phyloP scores from a whole-genome alignment of 2,113 vertebrate genomes.

The Columba livia region DNA sequence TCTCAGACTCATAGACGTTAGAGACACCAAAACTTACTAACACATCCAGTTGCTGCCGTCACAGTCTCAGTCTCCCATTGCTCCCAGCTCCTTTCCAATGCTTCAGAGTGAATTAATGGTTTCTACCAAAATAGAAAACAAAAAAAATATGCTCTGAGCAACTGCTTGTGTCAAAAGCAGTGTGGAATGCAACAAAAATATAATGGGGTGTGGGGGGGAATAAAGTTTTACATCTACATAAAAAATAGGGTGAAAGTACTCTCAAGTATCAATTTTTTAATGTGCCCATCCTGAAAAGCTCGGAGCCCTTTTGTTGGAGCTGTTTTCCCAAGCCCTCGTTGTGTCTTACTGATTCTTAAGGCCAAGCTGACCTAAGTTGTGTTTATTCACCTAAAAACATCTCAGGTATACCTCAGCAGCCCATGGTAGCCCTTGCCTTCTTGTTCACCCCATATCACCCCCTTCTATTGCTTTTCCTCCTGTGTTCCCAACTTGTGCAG shows the following conservation, averaged over 20 bases:
- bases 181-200: not conserved
- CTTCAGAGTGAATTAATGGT: not conserved
- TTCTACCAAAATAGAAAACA: not conserved
- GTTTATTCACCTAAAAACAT: not conserved
- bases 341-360: not conserved
- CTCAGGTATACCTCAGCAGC: not conserved
- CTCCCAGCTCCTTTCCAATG: not conserved
- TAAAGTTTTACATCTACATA: not conserved
- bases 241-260: not conserved
- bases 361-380: not conserved
- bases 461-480: not conserved
- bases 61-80: not conserved
- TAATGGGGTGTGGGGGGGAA: not conserved
- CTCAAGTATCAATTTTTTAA: not conserved
- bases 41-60: not conserved
- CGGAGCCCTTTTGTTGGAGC: not conserved
- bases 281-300: not conserved
- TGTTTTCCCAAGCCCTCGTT: not conserved
- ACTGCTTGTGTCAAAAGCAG: not conserved
- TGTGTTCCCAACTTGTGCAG: not conserved
- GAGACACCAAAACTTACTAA: not conserved
- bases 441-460: fast-evolving
- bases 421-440: fast-evolving
- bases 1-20: not conserved
- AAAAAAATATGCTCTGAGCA: not conserved